These are phyloP conservation scores for Microchirus variegatus DNA, from an alignment of 2,797 vertebrate genomes.

Conservation along the genomic window DNA sequence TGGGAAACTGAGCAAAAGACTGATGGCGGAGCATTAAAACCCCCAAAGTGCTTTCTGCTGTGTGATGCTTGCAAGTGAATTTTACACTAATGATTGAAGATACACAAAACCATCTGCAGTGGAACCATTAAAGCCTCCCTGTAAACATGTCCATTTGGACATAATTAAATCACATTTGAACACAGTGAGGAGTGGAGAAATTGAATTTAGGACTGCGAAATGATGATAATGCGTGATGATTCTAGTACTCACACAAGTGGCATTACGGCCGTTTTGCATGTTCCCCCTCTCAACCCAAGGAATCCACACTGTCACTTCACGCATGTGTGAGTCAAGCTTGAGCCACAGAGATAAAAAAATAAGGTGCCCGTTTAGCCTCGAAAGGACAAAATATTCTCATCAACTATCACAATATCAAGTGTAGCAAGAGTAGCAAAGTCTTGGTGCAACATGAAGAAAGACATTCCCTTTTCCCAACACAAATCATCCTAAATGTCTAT, in stretches of 20 bases:
- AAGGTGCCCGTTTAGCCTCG: no score
- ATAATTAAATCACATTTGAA: slow-evolving; percentile 45
- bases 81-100: slow-evolving; percentile 56
- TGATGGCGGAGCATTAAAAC: slow-evolving; percentile 39
- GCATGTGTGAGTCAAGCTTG: slow-evolving; percentile 8
- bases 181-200: slow-evolving; percentile 26
- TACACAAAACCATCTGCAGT: slow-evolving; percentile 49
- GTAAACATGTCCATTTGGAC: slow-evolving; percentile 57
- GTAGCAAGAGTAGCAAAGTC: background rate
- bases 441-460: no score
- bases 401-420: no score
- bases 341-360: slow-evolving; percentile 7
- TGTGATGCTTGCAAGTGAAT: slow-evolving; percentile 36
- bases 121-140: slow-evolving; percentile 48
- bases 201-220: slow-evolving; percentile 36
- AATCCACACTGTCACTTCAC: background rate
- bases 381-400: no score
- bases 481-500: no score
- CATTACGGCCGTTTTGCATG: background rate
- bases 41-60: slow-evolving; percentile 23
- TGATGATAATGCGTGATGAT: slow-evolving; percentile 19
- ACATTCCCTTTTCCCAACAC: background rate
- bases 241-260: slow-evolving; percentile 8
- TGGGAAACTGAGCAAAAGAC: slow-evolving; percentile 40
- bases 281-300: background rate